These are phyloP conservation scores for Chaetura pelagica DNA, from an alignment of 2,113 vertebrate species.

Conservation along the genomic window DNA sequence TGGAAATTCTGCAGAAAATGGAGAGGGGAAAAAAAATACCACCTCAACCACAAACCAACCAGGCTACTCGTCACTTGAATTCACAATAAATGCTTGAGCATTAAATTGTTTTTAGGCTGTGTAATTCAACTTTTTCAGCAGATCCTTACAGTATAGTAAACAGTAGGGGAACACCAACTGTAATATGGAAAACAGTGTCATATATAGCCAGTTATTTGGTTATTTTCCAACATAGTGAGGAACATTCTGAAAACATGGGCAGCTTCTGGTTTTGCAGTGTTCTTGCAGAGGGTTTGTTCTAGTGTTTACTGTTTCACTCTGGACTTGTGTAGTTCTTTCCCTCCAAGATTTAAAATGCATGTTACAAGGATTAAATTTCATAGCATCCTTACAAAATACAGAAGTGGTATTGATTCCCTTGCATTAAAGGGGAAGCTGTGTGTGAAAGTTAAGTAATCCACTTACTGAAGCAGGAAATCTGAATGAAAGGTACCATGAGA, in stretches of 20 bases:
- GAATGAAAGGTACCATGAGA: conserved; percentile 16
- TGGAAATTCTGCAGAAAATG: background rate
- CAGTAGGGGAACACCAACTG: background rate
- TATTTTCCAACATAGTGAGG: background rate
- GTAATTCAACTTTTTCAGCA: background rate
- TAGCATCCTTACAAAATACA: background rate
- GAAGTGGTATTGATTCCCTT: background rate
- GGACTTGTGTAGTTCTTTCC: background rate
- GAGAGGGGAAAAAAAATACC: background rate
- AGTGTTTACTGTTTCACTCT: background rate
- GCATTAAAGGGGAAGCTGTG: background rate
- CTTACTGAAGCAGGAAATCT: conserved; percentile 9
- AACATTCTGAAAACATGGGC: background rate
- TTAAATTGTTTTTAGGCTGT: background rate
- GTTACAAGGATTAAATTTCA: background rate
- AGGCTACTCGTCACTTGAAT: background rate
- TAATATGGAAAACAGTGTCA: background rate
- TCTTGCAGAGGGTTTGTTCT: background rate
- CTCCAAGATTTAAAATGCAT: background rate
- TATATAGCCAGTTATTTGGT: background rate
- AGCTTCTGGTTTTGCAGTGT: background rate
- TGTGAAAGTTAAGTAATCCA: background rate
- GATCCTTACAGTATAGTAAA: background rate
- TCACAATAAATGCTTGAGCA: background rate
- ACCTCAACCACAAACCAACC: background rate